Evolutionary conservation across 2,113 vertebrate genomes (phyloP).

Genomic region (Vulpes vulpes): DNA sequence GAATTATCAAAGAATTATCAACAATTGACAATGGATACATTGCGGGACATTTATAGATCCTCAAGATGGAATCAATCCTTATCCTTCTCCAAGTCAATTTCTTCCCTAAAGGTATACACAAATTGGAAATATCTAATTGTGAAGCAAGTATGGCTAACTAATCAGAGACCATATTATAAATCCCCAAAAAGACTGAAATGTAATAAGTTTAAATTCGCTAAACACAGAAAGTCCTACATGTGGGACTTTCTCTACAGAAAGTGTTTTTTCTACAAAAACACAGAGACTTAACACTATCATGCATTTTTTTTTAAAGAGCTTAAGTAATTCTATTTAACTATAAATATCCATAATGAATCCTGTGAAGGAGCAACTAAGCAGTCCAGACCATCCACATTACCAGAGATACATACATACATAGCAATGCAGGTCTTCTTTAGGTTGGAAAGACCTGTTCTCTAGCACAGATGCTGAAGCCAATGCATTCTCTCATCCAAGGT

Average conservation of each 20-base stretch:
- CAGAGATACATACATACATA: background rate
- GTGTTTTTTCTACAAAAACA: background rate
- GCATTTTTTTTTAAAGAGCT: background rate
- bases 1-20: slow-evolving; percentile 13
- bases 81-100: background rate
- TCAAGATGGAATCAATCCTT: background rate
- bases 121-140: background rate
- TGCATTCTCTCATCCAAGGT: background rate
- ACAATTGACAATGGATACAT: background rate
- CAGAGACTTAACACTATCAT: background rate
- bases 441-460: background rate
- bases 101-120: background rate
- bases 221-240: background rate
- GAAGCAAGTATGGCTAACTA: background rate
- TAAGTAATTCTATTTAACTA: slow-evolving; percentile 37
- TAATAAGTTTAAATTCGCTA: slow-evolving; percentile 1
- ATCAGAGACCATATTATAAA: background rate
- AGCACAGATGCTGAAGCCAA: background rate
- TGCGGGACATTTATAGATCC: background rate
- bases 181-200: background rate
- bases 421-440: background rate
- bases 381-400: background rate
- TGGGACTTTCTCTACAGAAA: too few species aligned
- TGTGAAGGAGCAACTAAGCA: background rate
- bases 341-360: background rate